These are phyloP conservation scores for Trochalopteron elliotii DNA, from an alignment of 2,113 vertebrate species.

Conservation along the genomic window DNA sequence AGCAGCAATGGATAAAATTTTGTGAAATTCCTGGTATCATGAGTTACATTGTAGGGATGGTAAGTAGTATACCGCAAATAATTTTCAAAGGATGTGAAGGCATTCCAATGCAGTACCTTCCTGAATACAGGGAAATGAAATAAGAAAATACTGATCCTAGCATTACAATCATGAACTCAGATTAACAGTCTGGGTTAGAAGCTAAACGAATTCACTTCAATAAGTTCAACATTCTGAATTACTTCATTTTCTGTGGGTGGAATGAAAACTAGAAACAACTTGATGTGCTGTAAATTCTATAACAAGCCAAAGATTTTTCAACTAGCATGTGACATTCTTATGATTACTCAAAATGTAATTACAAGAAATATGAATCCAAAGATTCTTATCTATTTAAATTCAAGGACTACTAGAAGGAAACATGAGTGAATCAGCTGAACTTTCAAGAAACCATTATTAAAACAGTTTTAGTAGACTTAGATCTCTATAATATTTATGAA, in stretches of 20 bases:
- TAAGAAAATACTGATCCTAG: not conserved
- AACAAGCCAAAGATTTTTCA: conserved; percentile 3
- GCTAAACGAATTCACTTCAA: not conserved
- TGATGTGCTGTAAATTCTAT: not conserved
- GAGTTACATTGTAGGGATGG: not conserved
- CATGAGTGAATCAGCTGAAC: not conserved
- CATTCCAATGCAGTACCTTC: not conserved
- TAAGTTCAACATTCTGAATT: conserved; percentile 12
- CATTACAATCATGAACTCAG: not conserved
- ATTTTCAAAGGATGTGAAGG: not conserved
- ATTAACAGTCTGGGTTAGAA: not conserved
- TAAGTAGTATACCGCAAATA: not conserved
- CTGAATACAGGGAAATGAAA: not conserved
- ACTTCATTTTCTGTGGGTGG: conserved; percentile 38
- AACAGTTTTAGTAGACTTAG: not conserved
- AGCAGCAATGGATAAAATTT: not conserved
- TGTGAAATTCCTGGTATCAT: not conserved
- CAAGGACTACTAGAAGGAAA: not conserved
- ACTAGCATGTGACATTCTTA: conserved; percentile 4
- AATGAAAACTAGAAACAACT: conserved; percentile 38
- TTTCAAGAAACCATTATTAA: not conserved
- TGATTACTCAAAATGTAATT: conserved; percentile 26
- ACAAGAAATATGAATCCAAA: not conserved
- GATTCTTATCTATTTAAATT: not conserved
- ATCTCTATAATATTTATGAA: not conserved